Percentiles rank a stretch among this genome's conserved stretches.
Evolutionary conservation across 2,888 invertebrate genomes (phyloP).

Genomic region (Epirrhoe tristata): DNA sequence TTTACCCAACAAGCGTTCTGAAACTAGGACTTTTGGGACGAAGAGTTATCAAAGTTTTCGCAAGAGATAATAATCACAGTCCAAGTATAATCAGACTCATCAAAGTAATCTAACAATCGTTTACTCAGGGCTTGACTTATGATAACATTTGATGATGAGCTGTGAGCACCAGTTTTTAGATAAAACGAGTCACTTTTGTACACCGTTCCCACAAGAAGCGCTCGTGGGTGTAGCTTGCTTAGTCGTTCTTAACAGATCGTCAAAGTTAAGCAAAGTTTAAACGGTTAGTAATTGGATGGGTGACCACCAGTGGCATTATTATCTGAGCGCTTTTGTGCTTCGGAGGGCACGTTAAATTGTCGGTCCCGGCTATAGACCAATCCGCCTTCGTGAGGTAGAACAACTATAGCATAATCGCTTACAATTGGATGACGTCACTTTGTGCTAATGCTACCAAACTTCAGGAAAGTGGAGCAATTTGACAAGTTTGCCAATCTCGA

Average conservation of each 20-base stretch:
- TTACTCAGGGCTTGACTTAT: not conserved
- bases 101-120: constrained; percentile 6
- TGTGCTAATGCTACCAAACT: not conserved
- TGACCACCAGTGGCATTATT: no score
- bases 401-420: not conserved
- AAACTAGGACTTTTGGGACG: not conserved
- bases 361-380: no score
- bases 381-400: no score
- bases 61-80: not conserved
- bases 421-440: not conserved
- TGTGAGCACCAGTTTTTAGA: not conserved
- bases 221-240: no score
- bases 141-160: not conserved
- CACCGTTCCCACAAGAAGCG: no score
- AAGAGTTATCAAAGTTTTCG: not conserved
- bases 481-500: constrained; percentile 9
- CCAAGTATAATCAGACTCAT: constrained; percentile 2
- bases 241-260: no score
- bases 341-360: no score
- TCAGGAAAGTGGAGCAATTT: constrained; percentile 3
- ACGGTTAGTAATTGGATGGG: no score
- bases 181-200: no score
- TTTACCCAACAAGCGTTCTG: no score
- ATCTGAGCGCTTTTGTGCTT: no score
- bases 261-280: no score